A percentile compares a stretch with the other conserved stretches of the same genome.
phyloP scores from a whole-genome alignment of 1,140 invertebrate species.

The Physella acuta region DNA sequence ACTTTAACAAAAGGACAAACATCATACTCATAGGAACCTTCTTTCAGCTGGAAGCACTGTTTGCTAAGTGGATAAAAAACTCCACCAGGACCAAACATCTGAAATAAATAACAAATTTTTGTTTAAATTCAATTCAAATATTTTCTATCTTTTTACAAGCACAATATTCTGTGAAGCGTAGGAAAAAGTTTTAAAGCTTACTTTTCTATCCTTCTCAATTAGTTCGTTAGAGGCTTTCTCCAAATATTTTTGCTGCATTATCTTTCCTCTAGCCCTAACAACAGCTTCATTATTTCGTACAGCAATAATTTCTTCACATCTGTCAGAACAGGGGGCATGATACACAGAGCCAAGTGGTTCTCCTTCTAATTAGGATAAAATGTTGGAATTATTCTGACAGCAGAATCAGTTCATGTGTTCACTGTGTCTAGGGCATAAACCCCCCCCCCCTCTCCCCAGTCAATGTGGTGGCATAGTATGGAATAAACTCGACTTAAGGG shows the following conservation, averaged over 20 bases:
- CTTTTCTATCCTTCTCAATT: neutral
- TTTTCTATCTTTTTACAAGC: no score
- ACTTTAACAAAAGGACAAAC: constrained; percentile 44
- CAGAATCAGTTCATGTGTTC: no score
- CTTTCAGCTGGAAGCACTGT: constrained; percentile 33
- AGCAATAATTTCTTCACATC: constrained; percentile 28
- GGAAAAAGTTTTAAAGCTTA: no score
- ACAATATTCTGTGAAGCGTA: no score
- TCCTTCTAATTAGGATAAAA: neutral
- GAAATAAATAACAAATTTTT: no score
- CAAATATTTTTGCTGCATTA: constrained; percentile 11
- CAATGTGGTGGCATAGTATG: no score
- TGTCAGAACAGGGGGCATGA: constrained; percentile 39
- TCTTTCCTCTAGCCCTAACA: constrained; percentile 27
- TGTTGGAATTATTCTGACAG: no score
- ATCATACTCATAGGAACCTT: constrained; percentile 36
- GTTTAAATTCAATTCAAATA: no score
- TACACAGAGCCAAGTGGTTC: constrained; percentile 19
- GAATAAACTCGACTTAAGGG: no score
- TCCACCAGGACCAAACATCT: constrained; percentile 42
- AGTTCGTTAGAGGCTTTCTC: neutral
- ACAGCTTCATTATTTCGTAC: constrained; percentile 25
- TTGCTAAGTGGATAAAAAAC: constrained; percentile 41
- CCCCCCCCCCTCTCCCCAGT: no score
- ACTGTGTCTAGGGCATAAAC: no score